These are phyloP conservation scores for Rugalucina vietnamica DNA, from an alignment of 2,888 invertebrate species.

Conservation along the genomic window DNA sequence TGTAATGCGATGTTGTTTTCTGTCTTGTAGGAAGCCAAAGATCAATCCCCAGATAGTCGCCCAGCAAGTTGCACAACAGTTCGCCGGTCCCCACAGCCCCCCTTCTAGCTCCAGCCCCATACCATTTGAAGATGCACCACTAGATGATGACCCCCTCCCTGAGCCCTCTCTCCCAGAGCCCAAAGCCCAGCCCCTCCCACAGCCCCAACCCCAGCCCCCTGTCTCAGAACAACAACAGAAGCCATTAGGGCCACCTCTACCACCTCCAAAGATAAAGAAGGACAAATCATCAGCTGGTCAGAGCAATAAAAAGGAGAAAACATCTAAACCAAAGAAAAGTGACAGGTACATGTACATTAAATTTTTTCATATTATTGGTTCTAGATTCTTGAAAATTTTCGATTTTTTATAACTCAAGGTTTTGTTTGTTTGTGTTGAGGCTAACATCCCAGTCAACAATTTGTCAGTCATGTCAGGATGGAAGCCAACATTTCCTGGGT, in stretches of 20 bases:
- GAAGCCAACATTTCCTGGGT: too few relatives aligned
- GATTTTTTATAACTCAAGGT: too few relatives aligned
- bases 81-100: slow-evolving; percentile 83
- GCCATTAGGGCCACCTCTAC: slow-evolving; percentile 47
- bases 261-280: slow-evolving; percentile 24
- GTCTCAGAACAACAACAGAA: slow-evolving; percentile 2
- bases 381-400: too few relatives aligned
- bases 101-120: slow-evolving; percentile 48
- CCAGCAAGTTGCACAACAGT: slow-evolving; percentile 94
- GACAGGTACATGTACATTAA: background rate
- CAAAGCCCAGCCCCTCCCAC: slow-evolving; percentile 1
- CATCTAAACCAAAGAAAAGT: slow-evolving; percentile 17
- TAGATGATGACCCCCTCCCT: slow-evolving; percentile 25
- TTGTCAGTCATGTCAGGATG: too few relatives aligned
- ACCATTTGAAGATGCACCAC: slow-evolving; percentile 61
- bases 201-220: background rate
- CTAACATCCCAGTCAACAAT: too few relatives aligned
- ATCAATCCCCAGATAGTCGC: slow-evolving; percentile 98
- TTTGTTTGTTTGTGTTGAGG: too few relatives aligned
- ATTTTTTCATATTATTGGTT: too few relatives aligned
- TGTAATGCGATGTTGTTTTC: too few relatives aligned
- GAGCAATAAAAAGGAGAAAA: slow-evolving; percentile 38
- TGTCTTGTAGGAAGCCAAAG: slow-evolving; percentile 91
- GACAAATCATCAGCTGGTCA: slow-evolving; percentile 13
- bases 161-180: background rate